These are phyloP conservation scores for Trochalopteron elliotii DNA, from an alignment of 2,113 vertebrate species.

Conservation along the genomic window DNA sequence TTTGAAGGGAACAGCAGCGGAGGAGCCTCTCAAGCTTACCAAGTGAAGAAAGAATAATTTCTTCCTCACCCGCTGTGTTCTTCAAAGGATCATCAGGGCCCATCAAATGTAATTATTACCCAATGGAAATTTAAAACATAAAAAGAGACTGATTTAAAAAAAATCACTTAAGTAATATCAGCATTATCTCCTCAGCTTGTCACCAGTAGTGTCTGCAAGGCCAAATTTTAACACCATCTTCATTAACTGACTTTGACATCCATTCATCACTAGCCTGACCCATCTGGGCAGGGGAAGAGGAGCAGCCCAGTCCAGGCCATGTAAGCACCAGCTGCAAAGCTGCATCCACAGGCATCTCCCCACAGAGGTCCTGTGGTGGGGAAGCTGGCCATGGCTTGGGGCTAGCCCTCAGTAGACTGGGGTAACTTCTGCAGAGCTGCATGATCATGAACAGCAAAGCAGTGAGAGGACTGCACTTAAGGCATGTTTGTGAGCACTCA, in stretches of 20 bases:
- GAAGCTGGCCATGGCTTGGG: neutral
- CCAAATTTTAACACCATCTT: neutral
- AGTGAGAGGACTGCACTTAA: neutral
- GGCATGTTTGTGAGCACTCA: fast-evolving
- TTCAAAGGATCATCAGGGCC: neutral
- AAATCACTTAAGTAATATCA: neutral
- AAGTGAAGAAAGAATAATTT: neutral
- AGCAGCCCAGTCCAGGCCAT: neutral
- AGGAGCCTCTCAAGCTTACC: neutral
- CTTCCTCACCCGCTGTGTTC: neutral
- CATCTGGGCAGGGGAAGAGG: neutral
- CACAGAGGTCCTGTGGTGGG: neutral
- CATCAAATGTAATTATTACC: neutral
- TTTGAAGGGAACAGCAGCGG: neutral
- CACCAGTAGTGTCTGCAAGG: neutral
- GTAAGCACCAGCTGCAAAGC: neutral
- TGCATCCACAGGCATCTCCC: neutral
- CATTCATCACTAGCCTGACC: neutral
- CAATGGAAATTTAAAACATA: neutral
- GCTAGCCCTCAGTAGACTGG: fast-evolving
- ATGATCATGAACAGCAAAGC: neutral
- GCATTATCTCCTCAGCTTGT: neutral
- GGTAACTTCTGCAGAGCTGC: neutral
- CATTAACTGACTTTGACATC: neutral
- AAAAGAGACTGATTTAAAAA: neutral